These are phyloP conservation scores for Neocrepidodera transversa DNA, from an alignment of 2,888 invertebrate genomes.

Conservation along the genomic window DNA sequence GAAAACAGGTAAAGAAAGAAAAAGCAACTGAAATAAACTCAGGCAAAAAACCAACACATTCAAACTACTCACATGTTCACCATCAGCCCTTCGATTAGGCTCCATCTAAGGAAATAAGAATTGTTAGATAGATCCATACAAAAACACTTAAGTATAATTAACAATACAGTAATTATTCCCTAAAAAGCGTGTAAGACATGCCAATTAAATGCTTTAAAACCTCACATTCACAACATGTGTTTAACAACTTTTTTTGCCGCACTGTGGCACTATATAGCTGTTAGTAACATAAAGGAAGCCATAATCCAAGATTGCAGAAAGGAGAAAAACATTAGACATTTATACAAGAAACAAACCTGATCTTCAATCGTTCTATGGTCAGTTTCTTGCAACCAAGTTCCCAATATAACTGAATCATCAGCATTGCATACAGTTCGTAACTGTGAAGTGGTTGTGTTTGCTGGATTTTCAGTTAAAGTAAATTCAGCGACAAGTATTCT, in stretches of 20 bases:
- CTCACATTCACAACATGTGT: no score
- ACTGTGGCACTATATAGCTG: no score
- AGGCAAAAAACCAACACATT: conserved; percentile 39
- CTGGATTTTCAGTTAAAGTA: conserved; percentile 91
- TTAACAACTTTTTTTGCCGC: no score
- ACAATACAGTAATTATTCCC: no score
- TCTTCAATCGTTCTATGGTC: conserved; percentile 97
- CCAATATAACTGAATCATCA: conserved; percentile 89
- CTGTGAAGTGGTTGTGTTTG: conserved; percentile 88
- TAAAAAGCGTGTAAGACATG: no score
- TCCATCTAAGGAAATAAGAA: conserved; percentile 71
- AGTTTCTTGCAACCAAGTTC: conserved; percentile 95
- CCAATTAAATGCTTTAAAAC: no score
- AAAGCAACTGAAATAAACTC: conserved; percentile 34
- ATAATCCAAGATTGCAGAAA: background rate
- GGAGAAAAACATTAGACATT: background rate
- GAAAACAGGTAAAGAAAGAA: conserved; percentile 27
- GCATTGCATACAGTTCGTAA: conserved; percentile 84
- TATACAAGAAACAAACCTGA: conserved; percentile 72
- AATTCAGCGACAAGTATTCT: conserved; percentile 94
- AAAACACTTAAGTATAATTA: no score
- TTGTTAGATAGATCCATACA: conserved; percentile 20
- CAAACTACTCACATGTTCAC: conserved; percentile 77
- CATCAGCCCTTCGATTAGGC: conserved; percentile 81
- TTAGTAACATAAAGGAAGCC: conserved; percentile 18